Evolutionary conservation across 2,113 vertebrate genomes (phyloP), one percentile per base, ranked within the genome.

Genomic region (Vidua macroura): DNA sequence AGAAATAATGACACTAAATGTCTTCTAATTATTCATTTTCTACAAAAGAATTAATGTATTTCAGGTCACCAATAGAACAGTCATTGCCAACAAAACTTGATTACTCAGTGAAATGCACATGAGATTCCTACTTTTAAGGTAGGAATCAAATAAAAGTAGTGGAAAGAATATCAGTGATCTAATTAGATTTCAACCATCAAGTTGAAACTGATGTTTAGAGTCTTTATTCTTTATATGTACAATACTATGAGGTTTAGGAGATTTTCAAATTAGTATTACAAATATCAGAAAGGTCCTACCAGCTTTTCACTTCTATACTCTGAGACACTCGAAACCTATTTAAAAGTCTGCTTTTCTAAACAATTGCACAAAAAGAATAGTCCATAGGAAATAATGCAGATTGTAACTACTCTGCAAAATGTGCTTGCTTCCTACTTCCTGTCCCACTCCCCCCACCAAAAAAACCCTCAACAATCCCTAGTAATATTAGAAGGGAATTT

Each of bases 371-470:
- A 62, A 77, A 78, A 67, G 4, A n/a, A 62, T 9, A 58, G 13
- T 11, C 7, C 6, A 5, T 14, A 39, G 24, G 31, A 73, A 70
- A 78, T 31, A 48, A 49, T 11, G 3, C 22, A 62, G 51, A 27
- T 77, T 59, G 33, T n/a, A 18, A 35, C 28, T 64, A 11, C 25
- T 37, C 19, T 70, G 19, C 13, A 74, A 25, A 37, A 56, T 0
- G 0, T 31, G 4, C 4, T 66, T 62, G 13, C 10, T 3, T 83
- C 35, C 19, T 67, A 16, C 8, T 64, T 77, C 27, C 31, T 74
- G 19, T 7, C 11, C 1, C 1, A 1, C 3, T 8, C 7, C 5
- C 15, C 3, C 22, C 2, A 3, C 2, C 2, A 30, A 30, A 35
- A 35, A 44, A 58, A 3, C 14, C 0, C 13, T 7, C 1, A 44